Base-by-base conservation (phyloP, 2,113 vertebrate species). In the Corythaeola cristata region DNA sequence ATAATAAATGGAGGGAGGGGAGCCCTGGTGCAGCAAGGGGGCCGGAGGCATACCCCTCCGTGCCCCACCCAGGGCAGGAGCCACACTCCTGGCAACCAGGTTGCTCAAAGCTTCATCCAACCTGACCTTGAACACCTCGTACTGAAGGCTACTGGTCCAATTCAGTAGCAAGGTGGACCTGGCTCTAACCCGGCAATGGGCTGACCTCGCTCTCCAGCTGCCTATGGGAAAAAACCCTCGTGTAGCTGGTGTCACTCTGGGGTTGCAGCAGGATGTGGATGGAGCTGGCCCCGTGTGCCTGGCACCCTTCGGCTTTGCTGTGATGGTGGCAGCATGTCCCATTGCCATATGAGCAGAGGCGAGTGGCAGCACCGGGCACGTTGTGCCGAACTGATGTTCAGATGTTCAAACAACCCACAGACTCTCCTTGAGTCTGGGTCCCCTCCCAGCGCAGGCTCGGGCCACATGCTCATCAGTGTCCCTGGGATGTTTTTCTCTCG, bases 381-480 rank as follows among this genome's bases (percentile, higher is more conserved):
- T 20, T 85, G 52, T 72, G 59, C 75, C 17, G 3, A 75, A 68
- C 32, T 59, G 24, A 23, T 30, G 26, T 32, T 20, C 24, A 39
- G 41, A 44, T 0, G 2, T 58, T 58, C 37, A 55, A 66, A 30
- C 14, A 68, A 2, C 27, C 23, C 35, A 19, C 41, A 74, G 71
- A 44, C 85, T 39, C 85, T 95, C 16, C 67, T n/a, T 69, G 59
- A 56, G 35, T 75, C 13, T 59, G 32, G 18, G 32, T 87, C 53
- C n/a, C 47, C 41, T 52, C 22, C 64, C 9, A 11, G 37, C 0
- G 8, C 56, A 21, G 49, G 20, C 22, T 47, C 7, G 7, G 53
- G 28, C n/a, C 26, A 12, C 0, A 0, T 11, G 27, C 47, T 64
- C 13, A 9, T 26, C 8, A 3, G 8, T 21, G 26, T 8, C 16